Evolutionary conservation across 2,113 vertebrate genomes (phyloP).

Genomic region (Heterotilapia buettikoferi): DNA sequence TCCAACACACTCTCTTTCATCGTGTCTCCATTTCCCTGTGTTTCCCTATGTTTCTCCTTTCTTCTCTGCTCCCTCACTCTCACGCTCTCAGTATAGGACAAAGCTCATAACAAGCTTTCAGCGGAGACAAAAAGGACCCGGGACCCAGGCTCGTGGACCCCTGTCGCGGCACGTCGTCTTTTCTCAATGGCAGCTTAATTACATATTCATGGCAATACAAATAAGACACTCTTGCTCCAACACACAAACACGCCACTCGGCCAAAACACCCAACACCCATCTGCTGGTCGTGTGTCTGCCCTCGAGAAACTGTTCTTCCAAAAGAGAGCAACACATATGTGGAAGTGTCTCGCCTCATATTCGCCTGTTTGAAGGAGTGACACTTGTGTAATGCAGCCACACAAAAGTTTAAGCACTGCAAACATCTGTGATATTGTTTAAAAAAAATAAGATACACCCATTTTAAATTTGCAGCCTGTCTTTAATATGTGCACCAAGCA

Average conservation of each 20-base stretch:
- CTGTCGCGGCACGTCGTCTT: constrained; percentile 32
- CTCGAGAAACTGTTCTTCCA: constrained; percentile 10
- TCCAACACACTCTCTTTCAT: background rate
- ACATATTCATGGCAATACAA: constrained; percentile 66
- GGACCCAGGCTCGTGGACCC: constrained; percentile 31
- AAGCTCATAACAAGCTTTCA: constrained; percentile 32
- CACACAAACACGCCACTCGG: constrained; percentile 40
- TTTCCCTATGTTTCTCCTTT: background rate
- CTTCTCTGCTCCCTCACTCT: background rate
- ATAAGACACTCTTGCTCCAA: constrained; percentile 34
- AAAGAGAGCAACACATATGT: background rate
- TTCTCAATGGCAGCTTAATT: constrained; percentile 55
- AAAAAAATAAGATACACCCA: background rate
- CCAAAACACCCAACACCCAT: constrained; percentile 51
- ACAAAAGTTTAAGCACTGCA: background rate
- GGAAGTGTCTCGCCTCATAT: background rate
- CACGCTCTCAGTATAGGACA: constrained; percentile 1
- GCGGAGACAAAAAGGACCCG: constrained; percentile 18
- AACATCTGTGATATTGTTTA: background rate
- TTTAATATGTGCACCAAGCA: background rate
- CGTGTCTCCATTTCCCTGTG: background rate
- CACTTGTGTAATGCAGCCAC: background rate
- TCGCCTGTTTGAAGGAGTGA: background rate
- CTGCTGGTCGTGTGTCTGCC: constrained; percentile 51
- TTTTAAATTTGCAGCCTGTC: background rate